Conservation (phyloP, 2,113 vertebrate genomes). For the human (Homo sapiens) region DNA sequence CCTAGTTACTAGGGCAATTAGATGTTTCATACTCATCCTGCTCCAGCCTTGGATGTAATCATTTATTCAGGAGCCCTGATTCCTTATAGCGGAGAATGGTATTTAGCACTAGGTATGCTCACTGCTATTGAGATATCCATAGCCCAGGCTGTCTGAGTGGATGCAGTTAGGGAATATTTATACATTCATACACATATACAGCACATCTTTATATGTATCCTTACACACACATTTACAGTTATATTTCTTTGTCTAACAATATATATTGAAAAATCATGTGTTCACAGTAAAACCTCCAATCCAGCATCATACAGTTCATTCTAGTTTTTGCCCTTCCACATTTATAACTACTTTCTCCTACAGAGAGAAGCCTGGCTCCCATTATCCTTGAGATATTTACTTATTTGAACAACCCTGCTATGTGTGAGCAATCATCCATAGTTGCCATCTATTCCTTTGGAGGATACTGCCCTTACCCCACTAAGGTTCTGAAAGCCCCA, state of each 20-base stretch:
- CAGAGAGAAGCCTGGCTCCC: not conserved
- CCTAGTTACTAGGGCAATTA: not conserved
- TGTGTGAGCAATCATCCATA: not conserved
- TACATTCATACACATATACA: not conserved
- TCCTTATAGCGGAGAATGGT: not conserved
- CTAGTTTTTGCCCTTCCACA: not conserved
- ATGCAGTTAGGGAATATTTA: conserved; percentile 11
- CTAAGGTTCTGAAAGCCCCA: not conserved
- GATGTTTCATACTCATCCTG: not conserved
- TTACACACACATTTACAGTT: not conserved
- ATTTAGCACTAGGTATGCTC: not conserved
- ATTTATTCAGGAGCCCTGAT: not conserved
- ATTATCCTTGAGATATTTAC: not conserved
- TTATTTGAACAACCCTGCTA: not conserved
- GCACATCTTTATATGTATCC: not conserved
- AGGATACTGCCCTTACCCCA: not conserved
- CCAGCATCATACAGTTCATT: not conserved
- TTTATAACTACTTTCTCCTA: conserved; percentile 4
- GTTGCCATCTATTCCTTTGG: not conserved
- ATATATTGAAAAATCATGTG: not conserved
- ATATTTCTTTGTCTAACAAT: not conserved
- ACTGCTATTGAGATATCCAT: not conserved
- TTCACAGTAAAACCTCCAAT: not conserved
- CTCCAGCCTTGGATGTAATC: not conserved
- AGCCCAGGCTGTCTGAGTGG: not conserved